These are phyloP conservation scores for Notospermus geniculatus DNA, from an alignment of 1,140 invertebrate genomes.

Conservation along the genomic window DNA sequence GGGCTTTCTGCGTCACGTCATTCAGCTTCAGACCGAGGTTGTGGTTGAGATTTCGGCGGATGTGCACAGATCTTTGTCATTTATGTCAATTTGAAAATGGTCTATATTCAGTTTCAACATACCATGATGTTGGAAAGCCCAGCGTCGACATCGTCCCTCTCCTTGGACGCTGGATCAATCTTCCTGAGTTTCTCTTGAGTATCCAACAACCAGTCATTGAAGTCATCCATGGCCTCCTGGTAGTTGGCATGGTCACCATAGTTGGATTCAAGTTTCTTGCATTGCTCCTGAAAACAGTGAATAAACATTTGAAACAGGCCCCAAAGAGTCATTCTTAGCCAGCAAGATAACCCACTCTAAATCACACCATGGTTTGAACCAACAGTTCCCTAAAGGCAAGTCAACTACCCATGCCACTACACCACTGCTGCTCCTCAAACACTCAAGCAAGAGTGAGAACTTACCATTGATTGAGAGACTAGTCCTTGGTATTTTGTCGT, in stretches of 20 bases:
- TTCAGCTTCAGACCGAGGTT: too few relatives aligned
- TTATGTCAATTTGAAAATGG: too few relatives aligned
- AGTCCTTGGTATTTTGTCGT: slow-evolving; percentile 88
- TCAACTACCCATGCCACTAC: too few relatives aligned
- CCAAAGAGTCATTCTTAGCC: too few relatives aligned
- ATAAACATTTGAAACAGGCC: background rate
- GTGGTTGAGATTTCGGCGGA: too few relatives aligned
- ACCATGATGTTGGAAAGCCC: slow-evolving; percentile 40
- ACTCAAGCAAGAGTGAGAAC: too few relatives aligned
- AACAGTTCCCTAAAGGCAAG: too few relatives aligned
- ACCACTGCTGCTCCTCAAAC: too few relatives aligned
- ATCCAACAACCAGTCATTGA: slow-evolving; percentile 40
- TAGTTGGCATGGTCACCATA: slow-evolving; percentile 80
- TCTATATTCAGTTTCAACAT: slow-evolving; percentile 18
- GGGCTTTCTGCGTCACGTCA: too few relatives aligned
- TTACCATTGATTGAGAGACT: slow-evolving; percentile 77
- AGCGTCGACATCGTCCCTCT: slow-evolving; percentile 39
- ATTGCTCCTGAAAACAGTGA: slow-evolving; percentile 66
- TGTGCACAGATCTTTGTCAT: too few relatives aligned
- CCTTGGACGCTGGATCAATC: slow-evolving; percentile 37
- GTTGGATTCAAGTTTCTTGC: slow-evolving; percentile 89
- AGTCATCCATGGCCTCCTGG: slow-evolving; percentile 37
- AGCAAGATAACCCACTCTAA: too few relatives aligned
- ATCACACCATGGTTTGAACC: too few relatives aligned
- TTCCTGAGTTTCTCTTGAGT: slow-evolving; percentile 35